Evolutionary conservation across 2,113 vertebrate genomes (phyloP), one percentile per base, ranked within the genome.

Genomic region (Colaptes auratus): DNA sequence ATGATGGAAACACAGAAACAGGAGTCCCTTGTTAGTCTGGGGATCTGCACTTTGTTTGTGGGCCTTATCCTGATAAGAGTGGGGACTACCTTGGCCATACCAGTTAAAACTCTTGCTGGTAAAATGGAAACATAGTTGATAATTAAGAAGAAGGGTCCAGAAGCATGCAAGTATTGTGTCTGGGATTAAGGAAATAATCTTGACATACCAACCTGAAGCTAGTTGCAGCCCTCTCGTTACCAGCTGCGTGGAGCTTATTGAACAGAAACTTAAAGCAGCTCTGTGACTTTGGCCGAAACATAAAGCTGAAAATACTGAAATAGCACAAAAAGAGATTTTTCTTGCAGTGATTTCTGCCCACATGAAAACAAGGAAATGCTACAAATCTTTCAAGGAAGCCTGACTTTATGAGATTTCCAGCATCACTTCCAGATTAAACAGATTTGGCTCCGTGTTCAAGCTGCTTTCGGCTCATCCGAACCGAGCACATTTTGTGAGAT

Each of bases 341-440:
- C 76, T 91, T 90, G 83, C n/a, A 83, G 73, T 28, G 90, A 92
- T 70, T 94, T 88, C 61, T 96, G 76, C 67, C 91, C 89, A 78
- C 79, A 83, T 65, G 61, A 95, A 92, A 95, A 96, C 75, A 89
- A 81, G 61, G 63, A 89, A 81, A 48, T 14, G 44, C 69, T 93
- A 88, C 82, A 91, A 61, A 94, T 96, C 89, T 91, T 86, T 92
- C 88, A 90, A 81, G 82, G 80, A 83, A 92, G 31, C 31, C 30
- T 50, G 48, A 81, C 65, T 93, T 83, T 81, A 86, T 84, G 85
- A 90, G 60, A 55, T 92, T 94, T 92, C 82, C 85, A 95, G 36
- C 42, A 66, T 74, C 67, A 77, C 56, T 95, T 92, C 91, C 87
- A 88, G 89, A 92, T 95, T 91, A 89, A 94, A 83, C 36, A 91